These are phyloP conservation scores for Drosophila subobscura DNA, from an alignment of 1,140 invertebrate species.

Conservation along the genomic window DNA sequence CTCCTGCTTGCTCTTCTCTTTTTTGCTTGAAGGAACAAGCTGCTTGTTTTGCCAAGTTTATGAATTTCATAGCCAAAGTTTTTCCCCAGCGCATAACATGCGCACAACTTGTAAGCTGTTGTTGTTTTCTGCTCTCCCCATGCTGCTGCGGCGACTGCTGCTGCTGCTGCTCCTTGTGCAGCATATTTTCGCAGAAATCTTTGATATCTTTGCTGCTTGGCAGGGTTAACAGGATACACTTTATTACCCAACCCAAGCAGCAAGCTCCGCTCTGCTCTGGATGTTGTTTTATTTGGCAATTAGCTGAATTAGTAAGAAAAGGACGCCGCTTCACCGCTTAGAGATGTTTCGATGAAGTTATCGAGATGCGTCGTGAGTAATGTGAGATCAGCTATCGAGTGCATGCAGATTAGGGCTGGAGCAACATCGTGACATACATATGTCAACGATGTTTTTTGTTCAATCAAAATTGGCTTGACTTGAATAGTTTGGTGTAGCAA, in stretches of 20 bases:
- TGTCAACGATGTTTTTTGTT: too few relatives aligned
- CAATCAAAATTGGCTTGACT: too few relatives aligned
- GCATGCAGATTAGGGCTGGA: too few relatives aligned
- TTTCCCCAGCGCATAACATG: conserved; percentile 65
- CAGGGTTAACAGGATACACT: conserved; percentile 47
- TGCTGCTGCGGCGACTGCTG: conserved; percentile 8
- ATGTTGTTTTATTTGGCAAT: conserved; percentile 17
- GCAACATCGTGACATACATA: too few relatives aligned
- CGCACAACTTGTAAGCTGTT: conserved; percentile 70
- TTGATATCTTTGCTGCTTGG: conserved; percentile 52
- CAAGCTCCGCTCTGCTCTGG: conserved; percentile 6
- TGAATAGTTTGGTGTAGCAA: too few relatives aligned
- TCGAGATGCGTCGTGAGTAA: too few relatives aligned
- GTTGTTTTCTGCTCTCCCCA: conserved; percentile 42
- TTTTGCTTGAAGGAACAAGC: conserved; percentile 1
- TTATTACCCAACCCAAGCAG: conserved; percentile 42
- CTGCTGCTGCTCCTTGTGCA: conserved; percentile 14
- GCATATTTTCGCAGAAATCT: conserved; percentile 47
- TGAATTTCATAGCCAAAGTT: conserved; percentile 79
- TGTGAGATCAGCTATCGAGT: too few relatives aligned
- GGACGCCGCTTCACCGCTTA: too few relatives aligned
- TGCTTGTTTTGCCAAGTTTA: conserved; percentile 77
- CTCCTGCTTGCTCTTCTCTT: background rate
- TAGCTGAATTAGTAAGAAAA: conserved; percentile 24
- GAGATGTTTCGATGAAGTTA: too few relatives aligned